A percentile compares a stretch with the other conserved stretches of the same genome.
Conservation (phyloP, 2,888 invertebrate genomes). For the Sinotaia quadrata region DNA sequence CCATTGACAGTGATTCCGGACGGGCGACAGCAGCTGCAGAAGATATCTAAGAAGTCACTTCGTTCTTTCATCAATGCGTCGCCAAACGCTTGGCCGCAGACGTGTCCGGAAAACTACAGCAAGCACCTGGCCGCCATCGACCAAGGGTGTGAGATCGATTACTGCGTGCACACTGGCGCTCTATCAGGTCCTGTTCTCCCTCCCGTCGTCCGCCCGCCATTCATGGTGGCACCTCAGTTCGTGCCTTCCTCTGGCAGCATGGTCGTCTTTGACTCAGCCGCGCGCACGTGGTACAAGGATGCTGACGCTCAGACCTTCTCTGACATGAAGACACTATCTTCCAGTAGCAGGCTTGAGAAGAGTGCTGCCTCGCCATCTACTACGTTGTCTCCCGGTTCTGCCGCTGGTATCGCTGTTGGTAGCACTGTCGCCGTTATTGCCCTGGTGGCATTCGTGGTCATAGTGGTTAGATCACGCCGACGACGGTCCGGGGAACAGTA, state of each 20-base stretch:
- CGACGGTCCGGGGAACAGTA: slow-evolving; percentile 20
- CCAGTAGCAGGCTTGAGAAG: neutral
- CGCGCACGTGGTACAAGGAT: slow-evolving; percentile 13
- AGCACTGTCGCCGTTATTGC: slow-evolving; percentile 36
- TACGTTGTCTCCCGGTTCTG: slow-evolving; percentile 26
- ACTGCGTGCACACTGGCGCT: slow-evolving; percentile 53
- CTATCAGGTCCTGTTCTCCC: slow-evolving; percentile 48
- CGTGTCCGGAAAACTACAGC: slow-evolving; percentile 59
- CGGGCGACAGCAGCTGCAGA: neutral
- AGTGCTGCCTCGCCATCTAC: neutral
- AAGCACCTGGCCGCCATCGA: slow-evolving; percentile 55
- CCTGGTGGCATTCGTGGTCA: slow-evolving; percentile 20
- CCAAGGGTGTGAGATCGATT: slow-evolving; percentile 54
- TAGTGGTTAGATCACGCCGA: slow-evolving; percentile 17
- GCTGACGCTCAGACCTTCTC: neutral
- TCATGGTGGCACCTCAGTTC: slow-evolving; percentile 33
- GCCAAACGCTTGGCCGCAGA: slow-evolving; percentile 46
- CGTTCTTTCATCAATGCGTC: slow-evolving; percentile 11
- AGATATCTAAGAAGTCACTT: neutral
- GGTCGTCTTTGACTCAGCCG: slow-evolving; percentile 27
- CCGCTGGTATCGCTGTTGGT: slow-evolving; percentile 37
- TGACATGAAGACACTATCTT: neutral
- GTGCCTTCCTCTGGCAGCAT: slow-evolving; percentile 1
- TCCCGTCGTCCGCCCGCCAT: slow-evolving; percentile 57
- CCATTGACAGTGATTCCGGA: slow-evolving; percentile 4